Percentiles rank a stretch among this genome's conserved stretches.
phyloP scores from a whole-genome alignment of 2,113 vertebrate species.

The Todiramphus chloris region DNA sequence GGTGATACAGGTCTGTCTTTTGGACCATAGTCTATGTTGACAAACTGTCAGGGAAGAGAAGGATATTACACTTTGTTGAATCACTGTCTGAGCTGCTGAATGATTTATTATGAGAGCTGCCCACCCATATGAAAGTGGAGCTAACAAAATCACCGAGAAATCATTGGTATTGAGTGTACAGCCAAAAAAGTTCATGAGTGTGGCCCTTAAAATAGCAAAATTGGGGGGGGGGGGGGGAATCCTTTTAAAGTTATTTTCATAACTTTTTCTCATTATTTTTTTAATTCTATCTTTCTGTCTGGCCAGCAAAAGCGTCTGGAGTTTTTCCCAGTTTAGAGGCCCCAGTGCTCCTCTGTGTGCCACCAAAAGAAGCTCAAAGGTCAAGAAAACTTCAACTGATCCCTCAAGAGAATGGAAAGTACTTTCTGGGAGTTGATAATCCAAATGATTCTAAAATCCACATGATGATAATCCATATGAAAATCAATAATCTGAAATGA shows the following conservation, averaged over 20 bases:
- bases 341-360: background rate
- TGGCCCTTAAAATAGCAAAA: background rate
- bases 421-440: background rate
- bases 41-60: background rate
- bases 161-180: background rate
- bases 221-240: too few species aligned
- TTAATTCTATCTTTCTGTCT: conserved; percentile 16
- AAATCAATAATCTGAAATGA: background rate
- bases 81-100: background rate
- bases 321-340: background rate
- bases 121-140: background rate
- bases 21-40: background rate
- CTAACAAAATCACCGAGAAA: background rate
- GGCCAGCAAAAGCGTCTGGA: background rate
- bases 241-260: conserved; percentile 5
- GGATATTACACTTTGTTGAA: background rate
- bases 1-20: background rate
- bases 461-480: too few species aligned
- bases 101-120: background rate
- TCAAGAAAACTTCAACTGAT: conserved; percentile 1
- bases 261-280: background rate
- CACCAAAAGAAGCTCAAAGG: background rate
- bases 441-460: too few species aligned
- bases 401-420: background rate
- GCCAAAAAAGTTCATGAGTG: background rate